These are phyloP conservation scores for Drosophila borealis DNA, from an alignment of 2,888 invertebrate species.

Conservation along the genomic window DNA sequence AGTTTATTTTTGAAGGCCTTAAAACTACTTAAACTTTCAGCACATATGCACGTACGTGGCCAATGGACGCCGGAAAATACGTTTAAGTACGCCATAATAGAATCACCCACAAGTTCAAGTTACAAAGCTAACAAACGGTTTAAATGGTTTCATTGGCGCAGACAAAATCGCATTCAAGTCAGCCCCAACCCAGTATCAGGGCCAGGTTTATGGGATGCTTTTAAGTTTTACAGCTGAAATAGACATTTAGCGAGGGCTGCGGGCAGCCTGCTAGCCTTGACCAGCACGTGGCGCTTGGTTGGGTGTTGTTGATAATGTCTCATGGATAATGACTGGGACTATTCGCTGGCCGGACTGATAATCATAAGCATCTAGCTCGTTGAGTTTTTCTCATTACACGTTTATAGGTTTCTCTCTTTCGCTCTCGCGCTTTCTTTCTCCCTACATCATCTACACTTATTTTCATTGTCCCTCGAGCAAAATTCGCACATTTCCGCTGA, in stretches of 20 bases:
- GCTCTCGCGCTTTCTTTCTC: not conserved
- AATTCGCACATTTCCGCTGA: conserved; percentile 66
- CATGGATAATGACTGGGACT: conserved; percentile 55
- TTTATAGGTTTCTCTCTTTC: conserved; percentile 51
- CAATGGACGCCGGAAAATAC: conserved; percentile 13
- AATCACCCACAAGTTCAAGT: conserved; percentile 22
- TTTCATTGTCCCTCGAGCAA: conserved; percentile 59
- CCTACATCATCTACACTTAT: conserved; percentile 50
- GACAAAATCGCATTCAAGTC: conserved; percentile 30
- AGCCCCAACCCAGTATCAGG: conserved; percentile 25
- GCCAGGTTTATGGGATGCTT: conserved; percentile 68
- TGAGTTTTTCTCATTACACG: conserved; percentile 74
- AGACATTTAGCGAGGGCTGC: conserved; percentile 54
- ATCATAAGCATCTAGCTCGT: conserved; percentile 53
- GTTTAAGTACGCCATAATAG: conserved; percentile 36
- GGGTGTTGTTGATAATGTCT: conserved; percentile 36
- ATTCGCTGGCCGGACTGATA: conserved; percentile 49
- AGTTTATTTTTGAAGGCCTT: not conserved
- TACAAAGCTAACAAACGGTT: conserved; percentile 24
- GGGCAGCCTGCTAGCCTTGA: conserved; percentile 27
- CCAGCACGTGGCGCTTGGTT: conserved; percentile 53
- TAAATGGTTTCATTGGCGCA: conserved; percentile 53
- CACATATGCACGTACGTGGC: conserved; percentile 7
- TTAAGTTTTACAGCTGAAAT: conserved; percentile 69
- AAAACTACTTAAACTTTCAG: conserved; percentile 1